phyloP scores from a whole-genome alignment of 1,140 invertebrate species.

The Druon quercuslanigerum region DNA sequence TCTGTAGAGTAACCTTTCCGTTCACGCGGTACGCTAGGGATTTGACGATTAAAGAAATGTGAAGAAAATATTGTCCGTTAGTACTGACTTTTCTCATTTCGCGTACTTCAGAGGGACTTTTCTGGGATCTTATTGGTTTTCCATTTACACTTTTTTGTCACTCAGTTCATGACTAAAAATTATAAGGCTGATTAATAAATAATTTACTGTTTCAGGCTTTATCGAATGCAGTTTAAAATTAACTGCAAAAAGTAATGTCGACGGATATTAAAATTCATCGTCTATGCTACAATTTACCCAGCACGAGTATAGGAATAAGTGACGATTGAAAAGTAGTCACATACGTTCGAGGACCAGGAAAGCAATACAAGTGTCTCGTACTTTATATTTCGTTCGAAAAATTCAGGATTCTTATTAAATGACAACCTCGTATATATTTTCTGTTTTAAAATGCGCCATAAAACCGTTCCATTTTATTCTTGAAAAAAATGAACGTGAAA shows the following conservation, averaged over 20 bases:
- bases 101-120: no score
- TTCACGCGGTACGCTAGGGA: no score
- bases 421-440: background rate
- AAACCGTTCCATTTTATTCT: constrained; percentile 15
- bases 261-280: background rate
- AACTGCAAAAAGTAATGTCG: background rate
- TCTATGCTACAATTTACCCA: background rate
- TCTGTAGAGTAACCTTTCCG: no score
- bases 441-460: constrained; percentile 4
- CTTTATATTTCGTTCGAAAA: constrained; percentile 41
- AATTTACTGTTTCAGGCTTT: background rate
- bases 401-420: constrained; percentile 19
- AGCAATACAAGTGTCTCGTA: constrained; percentile 41
- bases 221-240: background rate
- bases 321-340: constrained; percentile 7
- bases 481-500: constrained; percentile 12
- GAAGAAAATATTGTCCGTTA: no score
- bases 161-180: no score
- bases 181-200: background rate
- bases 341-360: constrained; percentile 38
- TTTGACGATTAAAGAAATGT: no score
- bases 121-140: no score
- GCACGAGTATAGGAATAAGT: background rate
- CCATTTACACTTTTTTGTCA: no score
- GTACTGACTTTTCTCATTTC: no score